Conservation (phyloP, 2,888 invertebrate species). For the Prosapia bicincta region DNA sequence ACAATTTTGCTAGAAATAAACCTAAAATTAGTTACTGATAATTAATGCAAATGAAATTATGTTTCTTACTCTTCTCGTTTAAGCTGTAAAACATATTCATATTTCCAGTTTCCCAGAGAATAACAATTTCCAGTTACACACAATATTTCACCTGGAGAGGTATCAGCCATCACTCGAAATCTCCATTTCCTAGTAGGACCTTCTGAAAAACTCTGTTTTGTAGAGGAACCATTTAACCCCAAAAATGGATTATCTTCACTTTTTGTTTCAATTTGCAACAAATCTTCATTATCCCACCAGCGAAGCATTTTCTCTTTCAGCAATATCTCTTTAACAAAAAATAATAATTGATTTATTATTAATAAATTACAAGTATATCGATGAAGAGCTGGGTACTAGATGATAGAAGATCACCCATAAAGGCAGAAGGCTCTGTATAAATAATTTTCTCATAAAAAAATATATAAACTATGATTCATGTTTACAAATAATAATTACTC, state of each 20-base stretch:
- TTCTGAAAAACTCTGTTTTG: background rate
- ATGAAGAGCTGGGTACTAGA: too few species aligned
- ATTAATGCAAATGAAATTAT: background rate
- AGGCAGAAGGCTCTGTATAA: too few species aligned
- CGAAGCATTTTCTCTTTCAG: slow-evolving; percentile 17
- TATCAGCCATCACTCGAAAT: slow-evolving; percentile 54
- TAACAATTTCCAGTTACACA: slow-evolving; percentile 66
- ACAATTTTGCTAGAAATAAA: background rate
- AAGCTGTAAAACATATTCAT: slow-evolving; percentile 56
- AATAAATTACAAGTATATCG: too few species aligned
- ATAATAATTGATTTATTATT: too few species aligned
- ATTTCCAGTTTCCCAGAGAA: slow-evolving; percentile 69
- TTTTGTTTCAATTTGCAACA: background rate
- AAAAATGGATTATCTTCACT: background rate
- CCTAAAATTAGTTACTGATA: background rate
- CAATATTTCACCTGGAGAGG: slow-evolving; percentile 60
- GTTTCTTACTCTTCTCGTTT: slow-evolving; percentile 34
- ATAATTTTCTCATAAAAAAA: too few species aligned
- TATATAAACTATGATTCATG: too few species aligned
- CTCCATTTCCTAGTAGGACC: slow-evolving; percentile 29
- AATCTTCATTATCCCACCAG: slow-evolving; percentile 21
- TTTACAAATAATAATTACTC: too few species aligned
- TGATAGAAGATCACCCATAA: too few species aligned
- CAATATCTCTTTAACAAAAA: too few species aligned
- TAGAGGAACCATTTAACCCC: background rate